Percentiles rank a stretch among this genome's conserved stretches.
phyloP scores from a whole-genome alignment of 1,140 invertebrate genomes.

The Pygmarrhopalites habei region DNA sequence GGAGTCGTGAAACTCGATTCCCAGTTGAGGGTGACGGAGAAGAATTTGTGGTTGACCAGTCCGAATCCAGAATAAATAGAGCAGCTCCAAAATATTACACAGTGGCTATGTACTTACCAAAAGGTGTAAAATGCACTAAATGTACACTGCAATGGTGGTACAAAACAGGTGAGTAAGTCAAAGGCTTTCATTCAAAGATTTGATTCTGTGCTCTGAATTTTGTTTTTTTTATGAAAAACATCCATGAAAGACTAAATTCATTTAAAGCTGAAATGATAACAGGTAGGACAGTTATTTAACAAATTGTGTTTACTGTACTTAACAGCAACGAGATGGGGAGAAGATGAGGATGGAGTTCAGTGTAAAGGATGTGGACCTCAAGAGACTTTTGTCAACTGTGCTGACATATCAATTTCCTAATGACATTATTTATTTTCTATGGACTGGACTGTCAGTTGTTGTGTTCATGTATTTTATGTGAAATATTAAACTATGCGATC shows the following conservation, averaged over 20 bases:
- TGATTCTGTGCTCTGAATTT: not conserved
- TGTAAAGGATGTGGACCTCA: conserved; percentile 44
- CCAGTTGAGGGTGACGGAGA: too few species aligned
- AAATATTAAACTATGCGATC: too few species aligned
- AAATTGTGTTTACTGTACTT: not conserved
- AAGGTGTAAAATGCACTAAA: conserved; percentile 52
- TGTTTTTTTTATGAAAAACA: not conserved
- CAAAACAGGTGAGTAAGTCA: conserved; percentile 9
- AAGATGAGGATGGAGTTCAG: not conserved
- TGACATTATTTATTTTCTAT: too few species aligned
- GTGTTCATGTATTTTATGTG: too few species aligned
- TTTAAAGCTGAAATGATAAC: not conserved
- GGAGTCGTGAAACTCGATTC: conserved; percentile 36
- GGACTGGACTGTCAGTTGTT: too few species aligned
- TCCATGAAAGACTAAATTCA: not conserved
- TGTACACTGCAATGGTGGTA: conserved; percentile 66
- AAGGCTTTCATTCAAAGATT: conserved; percentile 3
- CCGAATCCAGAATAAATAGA: too few species aligned
- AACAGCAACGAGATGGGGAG: not conserved
- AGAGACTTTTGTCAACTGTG: conserved; percentile 44
- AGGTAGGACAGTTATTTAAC: not conserved
- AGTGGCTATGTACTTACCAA: conserved; percentile 45
- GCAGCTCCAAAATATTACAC: not conserved
- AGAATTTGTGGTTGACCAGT: not conserved
- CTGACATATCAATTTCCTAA: conserved; percentile 44